A percentile compares a stretch with the other conserved stretches of the same genome.
Conservation (phyloP, 2,888 invertebrate genomes). For the Perdita meconis region DNA sequence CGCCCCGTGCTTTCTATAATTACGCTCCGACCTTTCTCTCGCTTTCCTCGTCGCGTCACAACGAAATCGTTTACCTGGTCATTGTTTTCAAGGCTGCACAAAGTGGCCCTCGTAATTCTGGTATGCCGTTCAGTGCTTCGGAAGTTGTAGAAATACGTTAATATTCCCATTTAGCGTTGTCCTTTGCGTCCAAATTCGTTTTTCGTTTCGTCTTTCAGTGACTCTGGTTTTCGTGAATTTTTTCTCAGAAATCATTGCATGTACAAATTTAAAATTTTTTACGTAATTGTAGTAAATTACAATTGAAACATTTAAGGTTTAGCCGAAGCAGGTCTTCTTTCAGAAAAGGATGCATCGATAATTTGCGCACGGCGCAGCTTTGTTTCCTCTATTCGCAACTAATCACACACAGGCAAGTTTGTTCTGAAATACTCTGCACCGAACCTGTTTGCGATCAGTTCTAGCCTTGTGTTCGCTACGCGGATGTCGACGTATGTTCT, state of each 20-base stretch:
- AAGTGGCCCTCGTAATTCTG: neutral
- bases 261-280: no score
- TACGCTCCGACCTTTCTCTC: slow-evolving; percentile 40
- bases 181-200: neutral
- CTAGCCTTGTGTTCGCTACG: neutral
- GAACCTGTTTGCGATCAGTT: neutral
- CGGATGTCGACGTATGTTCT: neutral
- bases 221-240: no score
- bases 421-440: neutral
- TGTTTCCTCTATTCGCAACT: neutral
- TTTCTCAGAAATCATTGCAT: no score
- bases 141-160: neutral
- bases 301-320: no score
- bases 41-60: slow-evolving; percentile 29
- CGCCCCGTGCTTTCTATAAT: slow-evolving; percentile 55
- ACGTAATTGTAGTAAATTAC: no score
- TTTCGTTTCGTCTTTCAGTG: neutral
- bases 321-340: no score
- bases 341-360: no score
- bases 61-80: slow-evolving; percentile 55
- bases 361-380: neutral
- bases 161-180: neutral
- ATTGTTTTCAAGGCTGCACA: slow-evolving; percentile 36
- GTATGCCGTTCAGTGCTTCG: neutral
- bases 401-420: neutral